A percentile compares a stretch with the other conserved stretches of the same genome.
phyloP scores from a whole-genome alignment of 2,113 vertebrate genomes.

The Meriones unguiculatus region DNA sequence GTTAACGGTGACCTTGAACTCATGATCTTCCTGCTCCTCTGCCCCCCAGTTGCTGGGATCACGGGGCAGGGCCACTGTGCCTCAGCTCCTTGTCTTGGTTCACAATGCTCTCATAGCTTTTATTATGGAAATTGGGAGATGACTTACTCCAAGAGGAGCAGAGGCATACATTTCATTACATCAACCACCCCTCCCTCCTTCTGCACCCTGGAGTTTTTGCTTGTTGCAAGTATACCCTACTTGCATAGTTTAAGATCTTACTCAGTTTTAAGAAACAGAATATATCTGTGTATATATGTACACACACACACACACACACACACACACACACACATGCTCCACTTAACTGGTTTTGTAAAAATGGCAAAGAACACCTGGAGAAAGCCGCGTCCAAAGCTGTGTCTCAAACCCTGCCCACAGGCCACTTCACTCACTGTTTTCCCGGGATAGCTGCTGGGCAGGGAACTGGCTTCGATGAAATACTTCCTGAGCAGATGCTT shows the following conservation, averaged over 20 bases:
- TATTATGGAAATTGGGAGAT: not conserved
- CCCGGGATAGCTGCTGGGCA: constrained; percentile 75
- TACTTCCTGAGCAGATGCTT: constrained; percentile 91
- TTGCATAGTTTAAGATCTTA: not conserved
- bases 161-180: not conserved
- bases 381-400: not conserved
- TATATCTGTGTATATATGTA: not conserved
- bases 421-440: constrained; percentile 83
- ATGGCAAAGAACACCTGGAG: not conserved
- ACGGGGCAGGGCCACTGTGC: no score
- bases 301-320: no score
- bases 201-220: not conserved
- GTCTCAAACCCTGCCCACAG: not conserved
- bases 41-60: not conserved
- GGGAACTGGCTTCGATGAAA: constrained; percentile 84
- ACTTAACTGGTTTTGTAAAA: not conserved
- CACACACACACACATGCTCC: not conserved
- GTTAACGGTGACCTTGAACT: not conserved
- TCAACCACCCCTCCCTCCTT: no score
- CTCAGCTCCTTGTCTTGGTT: not conserved
- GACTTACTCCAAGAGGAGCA: not conserved
- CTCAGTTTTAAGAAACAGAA: not conserved
- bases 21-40: no score
- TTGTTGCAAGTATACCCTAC: not conserved
- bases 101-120: not conserved